A percentile compares a stretch with the other conserved stretches of the same genome.
These are phyloP conservation scores for Platalea minor DNA, from an alignment of 2,797 vertebrate species.

Conservation along the genomic window DNA sequence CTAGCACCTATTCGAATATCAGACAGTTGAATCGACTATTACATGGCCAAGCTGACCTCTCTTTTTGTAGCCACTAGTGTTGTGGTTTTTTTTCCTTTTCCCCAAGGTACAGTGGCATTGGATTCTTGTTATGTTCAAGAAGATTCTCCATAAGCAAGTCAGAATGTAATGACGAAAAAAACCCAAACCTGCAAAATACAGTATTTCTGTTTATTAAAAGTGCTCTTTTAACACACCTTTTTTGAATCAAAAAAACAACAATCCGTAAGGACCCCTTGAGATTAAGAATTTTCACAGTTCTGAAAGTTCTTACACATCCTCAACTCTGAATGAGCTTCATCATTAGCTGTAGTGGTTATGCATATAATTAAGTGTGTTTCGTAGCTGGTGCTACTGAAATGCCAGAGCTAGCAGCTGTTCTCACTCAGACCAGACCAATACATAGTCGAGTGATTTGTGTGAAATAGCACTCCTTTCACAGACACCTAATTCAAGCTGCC, in stretches of 20 bases:
- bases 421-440: not conserved
- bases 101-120: not conserved
- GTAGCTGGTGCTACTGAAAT: not conserved
- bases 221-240: not conserved
- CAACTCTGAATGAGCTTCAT: not conserved
- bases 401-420: not conserved
- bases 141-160: not conserved
- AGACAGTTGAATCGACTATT: not conserved
- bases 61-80: not conserved
- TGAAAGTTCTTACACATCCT: not conserved
- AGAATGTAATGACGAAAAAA: not conserved
- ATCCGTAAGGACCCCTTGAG: not conserved
- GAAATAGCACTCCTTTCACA: not conserved
- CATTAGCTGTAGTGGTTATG: not conserved
- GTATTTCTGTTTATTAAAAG: not conserved
- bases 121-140: not conserved
- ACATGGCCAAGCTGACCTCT: not conserved
- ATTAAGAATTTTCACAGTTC: not conserved
- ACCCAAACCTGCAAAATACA: not conserved
- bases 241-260: not conserved
- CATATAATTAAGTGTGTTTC: not conserved
- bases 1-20: not conserved
- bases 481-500: not conserved
- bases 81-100: not conserved
- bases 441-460: not conserved